A percentile compares a stretch with the other conserved stretches of the same genome.
Conservation (phyloP, 2,888 invertebrate genomes). For the Cephus pygmeus region DNA sequence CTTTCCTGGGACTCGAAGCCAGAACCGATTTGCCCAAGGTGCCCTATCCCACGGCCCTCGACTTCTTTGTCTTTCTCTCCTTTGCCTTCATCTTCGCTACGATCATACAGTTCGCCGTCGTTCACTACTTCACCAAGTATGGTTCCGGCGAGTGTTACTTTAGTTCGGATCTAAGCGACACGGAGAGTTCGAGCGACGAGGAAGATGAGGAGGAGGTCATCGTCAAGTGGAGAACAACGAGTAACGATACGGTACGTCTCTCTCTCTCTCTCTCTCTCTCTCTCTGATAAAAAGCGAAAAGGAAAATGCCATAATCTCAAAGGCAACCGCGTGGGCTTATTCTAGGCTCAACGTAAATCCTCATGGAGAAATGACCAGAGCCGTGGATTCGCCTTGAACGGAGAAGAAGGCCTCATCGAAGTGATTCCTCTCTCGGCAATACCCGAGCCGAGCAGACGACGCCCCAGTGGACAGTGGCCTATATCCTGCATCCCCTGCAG, state of each 20-base stretch:
- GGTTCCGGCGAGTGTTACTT: constrained; percentile 84
- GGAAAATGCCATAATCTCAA: no score
- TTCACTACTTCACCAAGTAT: constrained; percentile 87
- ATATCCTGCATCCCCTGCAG: constrained; percentile 61
- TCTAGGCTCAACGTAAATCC: constrained; percentile 39
- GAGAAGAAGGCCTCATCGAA: constrained; percentile 64
- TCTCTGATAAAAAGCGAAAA: neutral
- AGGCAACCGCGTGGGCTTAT: neutral
- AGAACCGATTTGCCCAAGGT: constrained; percentile 86
- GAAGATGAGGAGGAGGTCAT: constrained; percentile 65
- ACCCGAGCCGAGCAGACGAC: constrained; percentile 66
- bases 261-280: constrained; percentile 10
- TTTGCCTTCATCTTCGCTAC: constrained; percentile 85
- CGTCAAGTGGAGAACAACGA: neutral
- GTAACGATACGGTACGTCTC: constrained; percentile 30
- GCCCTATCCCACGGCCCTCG: constrained; percentile 86
- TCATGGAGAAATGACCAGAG: constrained; percentile 30
- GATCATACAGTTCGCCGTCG: constrained; percentile 86
- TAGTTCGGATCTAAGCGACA: constrained; percentile 72
- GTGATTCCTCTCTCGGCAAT: constrained; percentile 75
- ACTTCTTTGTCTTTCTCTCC: constrained; percentile 84
- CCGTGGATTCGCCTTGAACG: constrained; percentile 41
- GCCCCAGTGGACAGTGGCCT: constrained; percentile 32
- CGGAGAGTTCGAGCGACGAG: constrained; percentile 71
- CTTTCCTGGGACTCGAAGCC: constrained; percentile 83